phyloP scores from a whole-genome alignment of 2,113 vertebrate genomes.

The Athene cunicularia region DNA sequence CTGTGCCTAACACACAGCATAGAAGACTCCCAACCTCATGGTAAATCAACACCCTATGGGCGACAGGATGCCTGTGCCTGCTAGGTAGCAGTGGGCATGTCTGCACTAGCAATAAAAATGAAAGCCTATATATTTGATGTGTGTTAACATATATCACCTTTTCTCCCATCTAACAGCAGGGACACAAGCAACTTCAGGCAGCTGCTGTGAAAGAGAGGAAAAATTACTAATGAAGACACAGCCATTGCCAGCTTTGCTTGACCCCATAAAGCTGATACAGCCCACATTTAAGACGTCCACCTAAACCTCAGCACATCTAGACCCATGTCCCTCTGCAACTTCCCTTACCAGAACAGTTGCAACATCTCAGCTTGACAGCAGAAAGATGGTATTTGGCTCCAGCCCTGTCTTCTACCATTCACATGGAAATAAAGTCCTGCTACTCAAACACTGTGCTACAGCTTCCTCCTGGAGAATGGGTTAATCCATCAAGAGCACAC shows the following conservation, averaged over 20 bases:
- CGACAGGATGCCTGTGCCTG: background rate
- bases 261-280: background rate
- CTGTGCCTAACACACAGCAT: rapidly evolving
- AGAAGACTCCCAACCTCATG: background rate
- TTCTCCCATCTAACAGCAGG: background rate
- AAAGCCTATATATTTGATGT: background rate
- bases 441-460: background rate
- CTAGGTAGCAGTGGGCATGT: background rate
- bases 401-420: background rate
- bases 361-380: background rate
- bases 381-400: background rate
- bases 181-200: background rate
- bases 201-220: background rate
- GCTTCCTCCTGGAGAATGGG: rapidly evolving
- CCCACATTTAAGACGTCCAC: background rate
- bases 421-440: background rate
- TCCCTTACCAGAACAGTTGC: background rate
- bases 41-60: background rate
- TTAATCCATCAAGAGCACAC: background rate
- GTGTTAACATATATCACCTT: background rate
- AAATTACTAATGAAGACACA: background rate
- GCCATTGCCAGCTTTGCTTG: background rate
- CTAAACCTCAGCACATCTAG: background rate
- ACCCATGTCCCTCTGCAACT: rapidly evolving
- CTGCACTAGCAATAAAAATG: background rate